phyloP scores from a whole-genome alignment of 2,113 vertebrate genomes.

The Proteles cristata region DNA sequence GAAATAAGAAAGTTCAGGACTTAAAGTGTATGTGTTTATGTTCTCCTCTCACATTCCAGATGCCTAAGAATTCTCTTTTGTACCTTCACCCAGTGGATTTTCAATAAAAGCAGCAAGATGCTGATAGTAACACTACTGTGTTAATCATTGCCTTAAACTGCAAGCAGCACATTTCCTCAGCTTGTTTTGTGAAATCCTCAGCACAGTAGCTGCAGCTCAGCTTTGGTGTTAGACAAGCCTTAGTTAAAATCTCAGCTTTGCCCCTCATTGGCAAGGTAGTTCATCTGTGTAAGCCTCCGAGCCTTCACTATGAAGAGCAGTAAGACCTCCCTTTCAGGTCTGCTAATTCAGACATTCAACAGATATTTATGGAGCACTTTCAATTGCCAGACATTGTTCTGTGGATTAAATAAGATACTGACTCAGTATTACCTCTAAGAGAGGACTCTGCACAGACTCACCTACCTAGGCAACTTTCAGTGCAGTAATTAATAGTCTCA shows the following conservation, averaged over 20 bases:
- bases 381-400: background rate
- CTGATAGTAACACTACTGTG: accelerated
- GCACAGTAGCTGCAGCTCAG: background rate
- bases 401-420: background rate
- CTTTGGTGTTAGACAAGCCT: background rate
- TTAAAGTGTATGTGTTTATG: background rate
- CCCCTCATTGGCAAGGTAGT: background rate
- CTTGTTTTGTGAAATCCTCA: background rate
- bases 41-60: background rate
- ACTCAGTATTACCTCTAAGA: background rate
- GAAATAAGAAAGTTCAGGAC: background rate
- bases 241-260: background rate
- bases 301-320: background rate
- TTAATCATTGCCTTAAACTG: too few species aligned
- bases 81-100: background rate
- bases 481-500: background rate
- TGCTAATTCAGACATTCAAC: background rate
- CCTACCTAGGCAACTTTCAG: background rate
- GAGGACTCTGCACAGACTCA: background rate
- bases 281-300: background rate
- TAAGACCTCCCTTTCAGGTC: background rate
- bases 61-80: background rate
- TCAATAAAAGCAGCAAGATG: background rate
- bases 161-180: accelerated
- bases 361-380: background rate